These are phyloP conservation scores for Platalea minor DNA, from an alignment of 2,797 vertebrate species.

Conservation along the genomic window DNA sequence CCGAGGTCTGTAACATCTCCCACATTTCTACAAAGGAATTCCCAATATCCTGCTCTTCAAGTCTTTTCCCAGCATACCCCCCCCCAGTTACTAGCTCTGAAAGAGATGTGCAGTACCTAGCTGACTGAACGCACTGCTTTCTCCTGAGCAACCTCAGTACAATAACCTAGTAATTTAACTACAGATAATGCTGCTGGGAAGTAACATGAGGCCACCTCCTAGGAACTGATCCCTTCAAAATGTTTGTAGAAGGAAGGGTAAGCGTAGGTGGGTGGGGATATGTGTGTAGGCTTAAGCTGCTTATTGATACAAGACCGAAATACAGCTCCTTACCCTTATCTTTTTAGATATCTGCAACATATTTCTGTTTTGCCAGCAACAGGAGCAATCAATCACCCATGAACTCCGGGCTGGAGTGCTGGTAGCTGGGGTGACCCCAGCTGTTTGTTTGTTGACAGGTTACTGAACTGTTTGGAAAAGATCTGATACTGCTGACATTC, in stretches of 20 bases:
- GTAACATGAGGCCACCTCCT: neutral
- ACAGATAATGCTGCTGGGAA: neutral
- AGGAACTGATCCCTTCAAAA: neutral
- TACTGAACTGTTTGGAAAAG: neutral
- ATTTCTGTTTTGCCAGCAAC: neutral
- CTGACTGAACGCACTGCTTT: neutral
- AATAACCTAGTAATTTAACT: neutral
- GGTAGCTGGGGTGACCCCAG: neutral
- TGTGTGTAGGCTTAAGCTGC: neutral
- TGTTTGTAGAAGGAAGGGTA: neutral
- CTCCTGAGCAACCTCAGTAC: neutral
- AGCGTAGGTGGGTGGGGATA: fast-evolving
- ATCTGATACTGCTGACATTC: neutral
- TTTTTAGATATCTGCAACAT: neutral
- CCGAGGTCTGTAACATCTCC: neutral
- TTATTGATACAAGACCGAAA: neutral
- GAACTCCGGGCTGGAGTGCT: neutral
- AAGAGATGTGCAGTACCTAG: neutral
- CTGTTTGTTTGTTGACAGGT: neutral
- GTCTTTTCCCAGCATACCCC: neutral
- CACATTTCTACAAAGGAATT: neutral
- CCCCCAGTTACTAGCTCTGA: neutral
- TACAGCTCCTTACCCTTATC: neutral
- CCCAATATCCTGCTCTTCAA: neutral
- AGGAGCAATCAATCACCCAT: neutral